phyloP scores from a whole-genome alignment of 2,888 invertebrate genomes.

The Spilosoma lubricipeda region DNA sequence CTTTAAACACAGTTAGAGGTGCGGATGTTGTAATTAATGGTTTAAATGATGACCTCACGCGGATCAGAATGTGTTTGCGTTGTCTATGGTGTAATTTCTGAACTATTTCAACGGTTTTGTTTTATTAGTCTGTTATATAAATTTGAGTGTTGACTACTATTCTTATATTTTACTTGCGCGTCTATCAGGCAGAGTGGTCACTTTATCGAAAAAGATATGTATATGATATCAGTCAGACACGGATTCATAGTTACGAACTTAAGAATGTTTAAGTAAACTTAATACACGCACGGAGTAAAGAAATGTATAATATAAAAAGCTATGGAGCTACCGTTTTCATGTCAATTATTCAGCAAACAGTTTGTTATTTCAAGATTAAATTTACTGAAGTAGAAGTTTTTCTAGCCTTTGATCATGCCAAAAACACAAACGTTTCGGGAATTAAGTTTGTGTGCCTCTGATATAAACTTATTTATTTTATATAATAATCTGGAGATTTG shows the following conservation, averaged over 20 bases:
- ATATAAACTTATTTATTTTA: not conserved
- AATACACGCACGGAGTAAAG: not conserved
- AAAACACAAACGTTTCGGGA: not conserved
- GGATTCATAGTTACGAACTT: too few relatives aligned
- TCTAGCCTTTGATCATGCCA: not conserved
- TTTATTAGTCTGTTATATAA: not conserved
- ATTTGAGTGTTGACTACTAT: too few relatives aligned
- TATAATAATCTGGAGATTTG: not conserved
- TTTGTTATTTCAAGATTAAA: not conserved
- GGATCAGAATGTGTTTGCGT: not conserved
- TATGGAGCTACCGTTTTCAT: not conserved
- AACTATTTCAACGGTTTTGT: not conserved
- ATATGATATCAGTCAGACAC: too few relatives aligned
- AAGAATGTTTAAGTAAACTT: too few relatives aligned
- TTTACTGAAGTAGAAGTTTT: not conserved
- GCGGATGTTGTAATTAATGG: slow-evolving; percentile 3
- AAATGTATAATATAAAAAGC: not conserved
- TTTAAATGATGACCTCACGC: not conserved
- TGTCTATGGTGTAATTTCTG: not conserved
- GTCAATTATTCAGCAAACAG: not conserved
- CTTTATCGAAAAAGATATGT: too few relatives aligned
- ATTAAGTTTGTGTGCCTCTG: not conserved
- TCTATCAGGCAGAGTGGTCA: too few relatives aligned
- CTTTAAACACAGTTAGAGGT: slow-evolving; percentile 1
- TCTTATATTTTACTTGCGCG: too few relatives aligned